phyloP scores from a whole-genome alignment of 2,797 vertebrate genomes.

The Malacoctenus gilli region DNA sequence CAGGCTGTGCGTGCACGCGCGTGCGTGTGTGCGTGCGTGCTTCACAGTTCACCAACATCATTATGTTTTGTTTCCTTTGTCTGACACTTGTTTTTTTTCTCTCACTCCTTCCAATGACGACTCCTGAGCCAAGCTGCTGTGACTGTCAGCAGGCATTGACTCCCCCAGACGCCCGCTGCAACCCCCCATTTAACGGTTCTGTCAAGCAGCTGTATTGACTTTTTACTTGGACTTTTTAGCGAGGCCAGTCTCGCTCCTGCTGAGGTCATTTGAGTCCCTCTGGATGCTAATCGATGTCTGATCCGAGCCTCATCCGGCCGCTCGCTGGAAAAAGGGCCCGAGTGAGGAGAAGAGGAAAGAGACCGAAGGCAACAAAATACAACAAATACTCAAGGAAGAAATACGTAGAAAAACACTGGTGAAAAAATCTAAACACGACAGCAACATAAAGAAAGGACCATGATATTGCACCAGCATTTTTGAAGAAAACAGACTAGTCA shows the following conservation, averaged over 20 bases:
- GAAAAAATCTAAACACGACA: no score
- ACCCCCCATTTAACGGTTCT: neutral
- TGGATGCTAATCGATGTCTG: neutral
- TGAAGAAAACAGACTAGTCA: no score
- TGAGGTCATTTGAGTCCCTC: neutral
- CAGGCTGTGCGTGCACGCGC: constrained; percentile 5
- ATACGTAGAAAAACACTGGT: no score
- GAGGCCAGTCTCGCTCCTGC: no score
- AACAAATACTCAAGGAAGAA: no score
- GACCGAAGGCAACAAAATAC: no score
- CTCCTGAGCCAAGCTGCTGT: neutral
- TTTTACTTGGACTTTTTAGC: no score
- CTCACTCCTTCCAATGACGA: neutral
- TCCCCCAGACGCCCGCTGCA: neutral
- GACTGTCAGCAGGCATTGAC: neutral
- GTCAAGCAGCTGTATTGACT: neutral
- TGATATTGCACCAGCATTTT: no score
- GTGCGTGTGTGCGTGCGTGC: constrained; percentile 5
- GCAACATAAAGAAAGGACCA: no score
- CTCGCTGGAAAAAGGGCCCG: no score
- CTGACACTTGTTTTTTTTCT: constrained; percentile 7
- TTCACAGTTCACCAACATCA: constrained; percentile 29
- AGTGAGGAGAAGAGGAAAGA: no score
- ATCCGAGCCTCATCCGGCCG: neutral
- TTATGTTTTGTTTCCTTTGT: constrained; percentile 5